A percentile compares a stretch with the other conserved stretches of the same genome.
Evolutionary conservation across 2,113 vertebrate genomes (phyloP).

Genomic region (Microcebus griseorufus): DNA sequence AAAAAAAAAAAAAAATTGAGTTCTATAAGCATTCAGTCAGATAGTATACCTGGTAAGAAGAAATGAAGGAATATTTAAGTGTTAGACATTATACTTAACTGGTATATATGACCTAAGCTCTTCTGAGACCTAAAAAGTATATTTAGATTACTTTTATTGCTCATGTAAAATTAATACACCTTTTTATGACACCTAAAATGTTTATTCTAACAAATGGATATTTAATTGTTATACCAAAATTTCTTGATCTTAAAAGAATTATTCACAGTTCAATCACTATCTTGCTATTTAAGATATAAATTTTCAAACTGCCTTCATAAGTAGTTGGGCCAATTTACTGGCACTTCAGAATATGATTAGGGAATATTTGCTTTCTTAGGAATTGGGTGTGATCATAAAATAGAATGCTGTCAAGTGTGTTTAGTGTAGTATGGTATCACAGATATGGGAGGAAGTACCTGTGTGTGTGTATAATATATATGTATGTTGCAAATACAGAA

Average conservation of each 20-base stretch:
- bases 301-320: background rate
- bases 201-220: background rate
- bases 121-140: background rate
- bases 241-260: constrained; percentile 3
- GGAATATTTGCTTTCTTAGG: background rate
- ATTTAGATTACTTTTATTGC: background rate
- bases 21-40: background rate
- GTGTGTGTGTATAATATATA: background rate
- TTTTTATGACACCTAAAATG: background rate
- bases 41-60: background rate
- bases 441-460: fast-evolving
- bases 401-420: fast-evolving
- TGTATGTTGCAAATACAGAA: background rate
- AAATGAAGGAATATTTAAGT: background rate
- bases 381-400: background rate
- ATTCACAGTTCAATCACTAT: background rate
- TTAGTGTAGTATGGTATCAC: fast-evolving
- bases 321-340: no score
- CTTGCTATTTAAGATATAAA: background rate
- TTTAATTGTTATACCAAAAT: background rate
- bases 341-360: background rate
- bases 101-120: background rate
- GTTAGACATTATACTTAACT: background rate
- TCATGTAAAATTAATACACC: background rate
- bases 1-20: background rate